Evolutionary conservation across 2,888 invertebrate genomes (phyloP).

Genomic region (Gnatocerus cornutus): DNA sequence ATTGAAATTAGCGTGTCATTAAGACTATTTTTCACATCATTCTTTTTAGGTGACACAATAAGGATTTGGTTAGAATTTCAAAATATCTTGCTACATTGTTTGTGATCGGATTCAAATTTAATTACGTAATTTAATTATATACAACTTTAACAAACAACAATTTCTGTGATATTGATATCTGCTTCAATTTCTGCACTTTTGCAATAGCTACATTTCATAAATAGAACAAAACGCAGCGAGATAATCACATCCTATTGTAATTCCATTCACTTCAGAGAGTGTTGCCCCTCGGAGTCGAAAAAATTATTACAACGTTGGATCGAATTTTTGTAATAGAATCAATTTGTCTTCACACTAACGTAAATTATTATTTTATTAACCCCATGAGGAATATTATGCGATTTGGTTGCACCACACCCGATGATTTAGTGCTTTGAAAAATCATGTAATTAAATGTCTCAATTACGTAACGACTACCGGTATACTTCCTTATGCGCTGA

Average conservation of each 20-base stretch:
- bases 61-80: constrained; percentile 16
- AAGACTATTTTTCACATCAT: constrained; percentile 28
- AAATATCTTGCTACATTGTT: constrained; percentile 7
- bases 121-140: constrained; percentile 28
- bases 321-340: constrained; percentile 7
- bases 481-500: constrained; percentile 1
- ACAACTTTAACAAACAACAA: constrained; percentile 7
- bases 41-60: constrained; percentile 17
- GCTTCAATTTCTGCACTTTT: constrained; percentile 10
- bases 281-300: constrained; percentile 1
- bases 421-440: constrained; percentile 7
- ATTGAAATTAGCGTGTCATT: constrained; percentile 15
- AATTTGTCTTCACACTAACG: constrained; percentile 3
- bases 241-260: constrained; percentile 32
- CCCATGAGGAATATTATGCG: constrained; percentile 13
- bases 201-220: constrained; percentile 32
- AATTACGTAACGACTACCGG: background rate
- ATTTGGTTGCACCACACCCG: constrained; percentile 24
- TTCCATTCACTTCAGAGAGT: constrained; percentile 32
- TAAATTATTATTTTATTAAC: constrained; percentile 33
- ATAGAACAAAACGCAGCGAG: constrained; percentile 25
- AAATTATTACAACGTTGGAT: background rate
- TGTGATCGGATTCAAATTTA: constrained; percentile 17
- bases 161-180: constrained; percentile 12
- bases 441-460: background rate